Evolutionary conservation across 2,797 vertebrate species (phyloP).

Genomic region (Alosa sapidissima): DNA sequence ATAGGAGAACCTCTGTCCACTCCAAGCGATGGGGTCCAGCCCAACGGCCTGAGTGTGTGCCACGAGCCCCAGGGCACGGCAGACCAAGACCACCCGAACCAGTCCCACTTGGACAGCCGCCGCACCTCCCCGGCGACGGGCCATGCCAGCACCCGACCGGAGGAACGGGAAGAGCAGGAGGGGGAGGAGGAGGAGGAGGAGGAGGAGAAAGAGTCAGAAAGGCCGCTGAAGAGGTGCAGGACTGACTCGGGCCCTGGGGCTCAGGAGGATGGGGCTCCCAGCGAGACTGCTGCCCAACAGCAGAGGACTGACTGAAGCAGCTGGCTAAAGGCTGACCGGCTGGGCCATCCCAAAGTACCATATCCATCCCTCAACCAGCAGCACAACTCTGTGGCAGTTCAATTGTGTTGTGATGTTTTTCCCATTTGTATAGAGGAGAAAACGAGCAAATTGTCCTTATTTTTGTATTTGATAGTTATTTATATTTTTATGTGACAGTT

Average conservation of each 20-base stretch:
- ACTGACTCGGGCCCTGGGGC: conserved; percentile 72
- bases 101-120: conserved; percentile 13
- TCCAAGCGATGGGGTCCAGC: conserved; percentile 70
- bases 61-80: conserved; percentile 60
- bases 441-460: conserved; percentile 68
- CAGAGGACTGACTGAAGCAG: conserved; percentile 47
- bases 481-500: conserved; percentile 73
- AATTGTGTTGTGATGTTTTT: conserved; percentile 48
- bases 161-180: conserved; percentile 15
- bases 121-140: not conserved
- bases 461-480: conserved; percentile 83
- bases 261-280: not conserved
- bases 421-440: conserved; percentile 66
- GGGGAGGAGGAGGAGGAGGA: conserved; percentile 46
- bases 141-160: conserved; percentile 32
- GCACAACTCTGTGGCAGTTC: conserved; percentile 24
- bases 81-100: conserved; percentile 2
- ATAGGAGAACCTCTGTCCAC: conserved; percentile 61
- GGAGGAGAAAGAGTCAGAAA: conserved; percentile 68
- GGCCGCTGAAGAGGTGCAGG: conserved; percentile 84
- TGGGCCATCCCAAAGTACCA: conserved; percentile 5
- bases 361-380: conserved; percentile 65
- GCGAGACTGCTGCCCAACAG: conserved; percentile 37
- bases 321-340: not conserved
- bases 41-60: conserved; percentile 71